phyloP scores from a whole-genome alignment of 1,140 invertebrate genomes.

The Phenacoccus solenopsis region DNA sequence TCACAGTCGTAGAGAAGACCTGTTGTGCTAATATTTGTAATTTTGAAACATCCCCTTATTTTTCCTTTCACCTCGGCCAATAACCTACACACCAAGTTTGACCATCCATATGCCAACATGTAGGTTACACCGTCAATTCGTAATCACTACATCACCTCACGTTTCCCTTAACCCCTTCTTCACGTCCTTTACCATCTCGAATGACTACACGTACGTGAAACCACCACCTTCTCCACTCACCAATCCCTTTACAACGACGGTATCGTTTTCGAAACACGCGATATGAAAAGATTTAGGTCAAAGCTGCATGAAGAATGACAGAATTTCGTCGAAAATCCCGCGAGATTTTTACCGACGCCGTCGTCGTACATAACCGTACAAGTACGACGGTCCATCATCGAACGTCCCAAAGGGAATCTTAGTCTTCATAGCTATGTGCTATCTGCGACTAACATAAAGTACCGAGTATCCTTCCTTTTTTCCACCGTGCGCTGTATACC shows the following conservation, averaged over 20 bases:
- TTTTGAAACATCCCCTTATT: too few species aligned
- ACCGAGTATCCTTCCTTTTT: background rate
- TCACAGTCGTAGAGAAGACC: too few species aligned
- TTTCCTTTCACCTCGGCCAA: too few species aligned
- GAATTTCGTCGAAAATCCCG: background rate
- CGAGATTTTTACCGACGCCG: constrained; percentile 9
- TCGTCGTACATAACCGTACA: background rate
- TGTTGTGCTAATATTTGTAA: too few species aligned
- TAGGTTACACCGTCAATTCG: too few species aligned
- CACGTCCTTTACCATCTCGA: too few species aligned
- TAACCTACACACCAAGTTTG: too few species aligned
- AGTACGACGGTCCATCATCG: constrained; percentile 9
- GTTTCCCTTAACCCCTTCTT: too few species aligned
- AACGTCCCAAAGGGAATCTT: constrained; percentile 6
- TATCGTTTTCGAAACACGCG: background rate
- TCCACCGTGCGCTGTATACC: background rate
- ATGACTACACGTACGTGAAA: too few species aligned
- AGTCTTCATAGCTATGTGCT: constrained; percentile 9
- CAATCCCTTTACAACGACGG: background rate
- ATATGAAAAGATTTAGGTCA: constrained; percentile 17
- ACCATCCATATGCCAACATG: too few species aligned
- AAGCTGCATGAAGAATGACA: constrained; percentile 17
- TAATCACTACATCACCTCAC: too few species aligned
- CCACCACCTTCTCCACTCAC: too few species aligned
- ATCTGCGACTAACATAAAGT: background rate